Conservation (phyloP, 2,888 invertebrate species). For the Synergus gifuensis region DNA sequence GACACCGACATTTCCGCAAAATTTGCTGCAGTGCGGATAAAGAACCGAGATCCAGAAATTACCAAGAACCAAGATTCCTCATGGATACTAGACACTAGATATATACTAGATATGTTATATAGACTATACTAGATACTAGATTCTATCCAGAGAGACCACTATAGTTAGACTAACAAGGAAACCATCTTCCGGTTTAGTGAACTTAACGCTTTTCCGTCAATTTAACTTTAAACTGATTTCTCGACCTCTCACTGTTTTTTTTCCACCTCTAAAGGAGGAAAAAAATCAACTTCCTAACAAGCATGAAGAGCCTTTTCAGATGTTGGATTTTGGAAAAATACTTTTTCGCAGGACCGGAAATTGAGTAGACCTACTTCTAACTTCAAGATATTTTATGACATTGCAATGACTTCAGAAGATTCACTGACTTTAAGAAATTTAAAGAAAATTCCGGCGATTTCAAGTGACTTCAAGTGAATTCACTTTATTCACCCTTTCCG, state of each 20-base stretch:
- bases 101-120: too few species aligned
- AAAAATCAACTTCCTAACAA: conserved; percentile 9
- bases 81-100: background rate
- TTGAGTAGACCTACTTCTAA: too few species aligned
- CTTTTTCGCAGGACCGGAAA: background rate
- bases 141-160: background rate
- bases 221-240: conserved; percentile 11
- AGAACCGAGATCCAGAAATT: conserved; percentile 15
- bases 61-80: background rate
- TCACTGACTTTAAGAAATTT: too few species aligned
- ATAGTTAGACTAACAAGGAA: conserved; percentile 15
- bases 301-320: background rate
- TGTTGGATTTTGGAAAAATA: background rate
- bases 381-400: too few species aligned
- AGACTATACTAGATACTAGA: too few species aligned
- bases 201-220: conserved; percentile 25
- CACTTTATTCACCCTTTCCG: too few species aligned
- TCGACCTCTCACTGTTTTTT: background rate
- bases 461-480: too few species aligned
- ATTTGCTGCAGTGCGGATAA: conserved; percentile 49
- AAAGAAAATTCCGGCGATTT: too few species aligned
- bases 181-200: conserved; percentile 26
- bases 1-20: conserved; percentile 50
- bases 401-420: too few species aligned
- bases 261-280: background rate